phyloP scores from a whole-genome alignment of 2,113 vertebrate species.

The Atrichornis clamosus region DNA sequence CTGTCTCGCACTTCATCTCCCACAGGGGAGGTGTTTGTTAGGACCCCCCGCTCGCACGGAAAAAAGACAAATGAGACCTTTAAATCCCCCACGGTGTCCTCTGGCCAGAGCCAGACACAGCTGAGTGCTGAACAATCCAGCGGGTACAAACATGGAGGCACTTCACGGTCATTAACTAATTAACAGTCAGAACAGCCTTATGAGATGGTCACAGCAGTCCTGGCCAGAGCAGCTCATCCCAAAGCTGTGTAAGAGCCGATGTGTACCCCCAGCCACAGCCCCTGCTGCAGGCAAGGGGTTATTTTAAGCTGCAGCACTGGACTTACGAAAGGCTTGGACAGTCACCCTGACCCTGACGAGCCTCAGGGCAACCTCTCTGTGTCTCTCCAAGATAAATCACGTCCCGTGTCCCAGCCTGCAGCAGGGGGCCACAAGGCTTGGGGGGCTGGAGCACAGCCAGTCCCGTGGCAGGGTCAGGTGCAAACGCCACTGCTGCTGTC shows the following conservation, averaged over 20 bases:
- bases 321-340: neutral
- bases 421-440: neutral
- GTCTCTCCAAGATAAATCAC: neutral
- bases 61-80: neutral
- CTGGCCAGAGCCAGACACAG: neutral
- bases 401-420: neutral
- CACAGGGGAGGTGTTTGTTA: neutral
- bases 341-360: neutral
- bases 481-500: neutral
- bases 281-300: neutral
- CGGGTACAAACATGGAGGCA: neutral
- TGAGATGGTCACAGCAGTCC: neutral
- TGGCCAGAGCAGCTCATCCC: neutral
- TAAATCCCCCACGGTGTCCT: neutral
- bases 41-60: rapidly evolving
- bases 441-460: neutral
- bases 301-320: neutral
- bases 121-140: neutral
- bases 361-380: neutral
- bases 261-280: neutral
- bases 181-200: neutral
- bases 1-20: neutral
- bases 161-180: conserved; percentile 38
- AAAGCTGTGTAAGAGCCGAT: neutral
- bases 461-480: neutral